Conservation (phyloP, 23 tunicate species). For the Ciona savignyi region DNA sequence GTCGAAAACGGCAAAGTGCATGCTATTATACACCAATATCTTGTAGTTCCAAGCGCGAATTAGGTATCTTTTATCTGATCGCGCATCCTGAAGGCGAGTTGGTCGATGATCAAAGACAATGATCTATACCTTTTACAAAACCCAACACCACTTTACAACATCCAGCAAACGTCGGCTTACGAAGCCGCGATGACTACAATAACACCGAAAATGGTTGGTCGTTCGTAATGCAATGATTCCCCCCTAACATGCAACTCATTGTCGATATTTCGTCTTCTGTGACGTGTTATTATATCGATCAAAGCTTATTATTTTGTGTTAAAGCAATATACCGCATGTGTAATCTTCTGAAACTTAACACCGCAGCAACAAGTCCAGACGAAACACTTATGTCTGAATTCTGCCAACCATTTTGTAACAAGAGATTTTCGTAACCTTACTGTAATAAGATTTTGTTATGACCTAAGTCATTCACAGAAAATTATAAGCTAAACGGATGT, state of each 20-base stretch:
- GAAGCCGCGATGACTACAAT: too few species aligned
- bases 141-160: too few species aligned
- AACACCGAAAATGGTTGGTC: neutral
- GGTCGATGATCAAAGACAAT: too few species aligned
- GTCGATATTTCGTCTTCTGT: conserved; percentile 1
- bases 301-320: conserved; percentile 3
- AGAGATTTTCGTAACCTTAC: too few species aligned
- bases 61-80: neutral
- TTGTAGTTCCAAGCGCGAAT: neutral
- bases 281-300: conserved; percentile 11
- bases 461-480: too few species aligned
- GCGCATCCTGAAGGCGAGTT: too few species aligned
- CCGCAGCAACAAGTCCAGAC: neutral
- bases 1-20: neutral
- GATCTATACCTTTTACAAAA: too few species aligned
- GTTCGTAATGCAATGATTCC: neutral
- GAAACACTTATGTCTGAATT: too few species aligned
- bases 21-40: neutral
- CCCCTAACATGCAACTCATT: neutral
- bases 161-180: too few species aligned
- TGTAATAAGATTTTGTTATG: too few species aligned
- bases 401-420: neutral
- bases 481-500: too few species aligned
- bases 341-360: neutral
- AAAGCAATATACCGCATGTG: neutral